Evolutionary conservation across 2,888 invertebrate species (phyloP).

Genomic region (Apoda limacodes): DNA sequence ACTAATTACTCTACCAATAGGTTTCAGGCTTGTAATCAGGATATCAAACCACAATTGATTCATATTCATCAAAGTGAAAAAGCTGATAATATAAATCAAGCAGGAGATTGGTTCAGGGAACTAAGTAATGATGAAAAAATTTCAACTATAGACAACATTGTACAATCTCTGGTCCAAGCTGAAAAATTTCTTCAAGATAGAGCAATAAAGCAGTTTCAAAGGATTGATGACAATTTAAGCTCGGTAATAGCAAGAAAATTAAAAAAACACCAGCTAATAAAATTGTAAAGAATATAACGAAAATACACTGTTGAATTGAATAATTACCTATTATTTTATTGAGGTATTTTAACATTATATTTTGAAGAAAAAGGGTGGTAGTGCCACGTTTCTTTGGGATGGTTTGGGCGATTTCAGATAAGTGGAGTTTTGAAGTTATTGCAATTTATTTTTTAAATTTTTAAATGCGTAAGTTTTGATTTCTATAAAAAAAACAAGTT

Average conservation of each 20-base stretch:
- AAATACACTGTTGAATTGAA: too few species aligned
- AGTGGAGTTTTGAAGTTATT: too few species aligned
- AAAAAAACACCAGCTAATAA: too few species aligned
- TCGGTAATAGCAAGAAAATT: slow-evolving; percentile 71
- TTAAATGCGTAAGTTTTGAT: too few species aligned
- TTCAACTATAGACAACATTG: slow-evolving; percentile 82
- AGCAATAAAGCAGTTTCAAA: slow-evolving; percentile 79
- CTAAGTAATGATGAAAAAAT: slow-evolving; percentile 76
- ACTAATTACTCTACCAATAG: slow-evolving; percentile 96
- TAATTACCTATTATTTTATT: too few species aligned
- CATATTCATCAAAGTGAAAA: slow-evolving; percentile 75
- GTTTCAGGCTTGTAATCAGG: slow-evolving; percentile 82
- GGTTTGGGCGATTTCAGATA: too few species aligned
- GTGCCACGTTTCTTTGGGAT: too few species aligned
- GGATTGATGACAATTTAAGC: slow-evolving; percentile 80
- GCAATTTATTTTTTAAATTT: too few species aligned
- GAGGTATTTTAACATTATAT: too few species aligned
- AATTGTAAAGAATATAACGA: too few species aligned
- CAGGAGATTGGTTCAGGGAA: slow-evolving; percentile 76
- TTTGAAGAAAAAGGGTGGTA: too few species aligned
- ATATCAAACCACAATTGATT: slow-evolving; percentile 54
- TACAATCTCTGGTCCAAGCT: slow-evolving; percentile 74
- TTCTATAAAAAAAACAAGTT: too few species aligned
- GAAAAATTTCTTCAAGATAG: slow-evolving; percentile 79
- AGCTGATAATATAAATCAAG: slow-evolving; percentile 88